These are phyloP conservation scores for Cartodere bifasciata DNA, from an alignment of 2,888 invertebrate genomes.

Conservation along the genomic window DNA sequence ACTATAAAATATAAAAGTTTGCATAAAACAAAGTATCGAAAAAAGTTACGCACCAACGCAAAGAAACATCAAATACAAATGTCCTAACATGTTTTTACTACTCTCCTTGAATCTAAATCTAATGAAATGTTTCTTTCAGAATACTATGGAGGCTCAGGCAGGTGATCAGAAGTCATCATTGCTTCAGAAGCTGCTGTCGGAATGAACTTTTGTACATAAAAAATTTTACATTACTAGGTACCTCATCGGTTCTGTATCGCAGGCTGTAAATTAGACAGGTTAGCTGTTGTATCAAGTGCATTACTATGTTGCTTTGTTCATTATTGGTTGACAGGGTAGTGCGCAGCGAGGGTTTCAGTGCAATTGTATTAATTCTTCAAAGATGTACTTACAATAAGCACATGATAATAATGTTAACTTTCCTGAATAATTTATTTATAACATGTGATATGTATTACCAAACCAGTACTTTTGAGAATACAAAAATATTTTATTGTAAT, in stretches of 20 bases:
- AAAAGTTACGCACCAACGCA: no score
- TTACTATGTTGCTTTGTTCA: constrained; percentile 36
- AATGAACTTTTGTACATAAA: constrained; percentile 46
- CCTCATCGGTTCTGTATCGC: constrained; percentile 36
- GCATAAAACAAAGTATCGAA: no score
- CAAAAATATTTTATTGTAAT: no score
- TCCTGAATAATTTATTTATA: constrained; percentile 45
- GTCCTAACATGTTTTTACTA: no score
- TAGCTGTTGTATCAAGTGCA: constrained; percentile 38
- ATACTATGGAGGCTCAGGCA: constrained; percentile 59
- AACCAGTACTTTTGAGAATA: no score
- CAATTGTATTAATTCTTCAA: constrained; percentile 39
- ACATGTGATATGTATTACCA: no score
- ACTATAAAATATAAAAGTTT: no score
- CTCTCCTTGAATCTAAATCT: constrained; percentile 1
- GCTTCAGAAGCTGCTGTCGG: constrained; percentile 75
- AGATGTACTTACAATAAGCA: constrained; percentile 46
- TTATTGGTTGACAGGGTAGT: constrained; percentile 28
- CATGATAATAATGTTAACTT: no score
- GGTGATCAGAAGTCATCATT: constrained; percentile 70
- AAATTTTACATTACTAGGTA: constrained; percentile 38
- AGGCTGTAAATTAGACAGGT: constrained; percentile 39
- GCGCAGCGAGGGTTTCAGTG: constrained; percentile 32
- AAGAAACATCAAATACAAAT: no score
- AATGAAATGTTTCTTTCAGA: constrained; percentile 37